A percentile compares a stretch with the other conserved stretches of the same genome.
Conservation (phyloP, 2,797 vertebrate species). For the Malacoctenus gilli region DNA sequence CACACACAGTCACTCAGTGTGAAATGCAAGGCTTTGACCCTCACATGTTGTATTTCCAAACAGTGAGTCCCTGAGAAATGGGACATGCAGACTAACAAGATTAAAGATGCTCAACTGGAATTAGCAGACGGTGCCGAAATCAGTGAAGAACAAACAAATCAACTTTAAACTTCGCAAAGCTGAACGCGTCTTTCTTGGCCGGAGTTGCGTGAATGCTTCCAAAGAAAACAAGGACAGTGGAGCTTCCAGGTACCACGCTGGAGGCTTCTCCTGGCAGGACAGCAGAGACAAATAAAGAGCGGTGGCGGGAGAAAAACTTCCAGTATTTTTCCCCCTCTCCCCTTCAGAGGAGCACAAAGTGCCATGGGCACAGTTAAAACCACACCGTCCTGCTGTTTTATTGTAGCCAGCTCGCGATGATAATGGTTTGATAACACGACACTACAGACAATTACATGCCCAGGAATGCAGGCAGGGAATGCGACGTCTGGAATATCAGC, state of each 20-base stretch:
- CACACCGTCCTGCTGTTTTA: constrained; percentile 33
- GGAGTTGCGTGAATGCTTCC: constrained; percentile 25
- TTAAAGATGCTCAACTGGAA: constrained; percentile 48
- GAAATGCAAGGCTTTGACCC: constrained; percentile 38
- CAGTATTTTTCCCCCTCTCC: neutral
- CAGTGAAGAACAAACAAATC: constrained; percentile 47
- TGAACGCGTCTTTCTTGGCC: constrained; percentile 34
- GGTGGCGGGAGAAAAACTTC: neutral
- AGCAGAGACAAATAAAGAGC: constrained; percentile 52
- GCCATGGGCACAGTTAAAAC: constrained; percentile 19
- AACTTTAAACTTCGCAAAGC: constrained; percentile 31
- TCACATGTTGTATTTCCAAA: constrained; percentile 49
- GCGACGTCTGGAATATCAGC: constrained; percentile 65
- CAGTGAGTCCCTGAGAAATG: constrained; percentile 54
- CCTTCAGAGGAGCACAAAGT: constrained; percentile 14
- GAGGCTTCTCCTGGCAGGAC: constrained; percentile 23
- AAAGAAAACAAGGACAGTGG: constrained; percentile 39
- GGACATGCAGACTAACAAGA: constrained; percentile 59
- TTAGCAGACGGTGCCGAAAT: constrained; percentile 35
- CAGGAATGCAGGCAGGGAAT: constrained; percentile 57
- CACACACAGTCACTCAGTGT: constrained; percentile 43
- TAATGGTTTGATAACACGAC: constrained; percentile 65
- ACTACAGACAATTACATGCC: constrained; percentile 61
- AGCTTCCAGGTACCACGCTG: constrained; percentile 48
- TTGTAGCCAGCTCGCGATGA: constrained; percentile 35